Base-by-base conservation (phyloP, 2,797 vertebrate species). In the Microhierax caerulescens region DNA sequence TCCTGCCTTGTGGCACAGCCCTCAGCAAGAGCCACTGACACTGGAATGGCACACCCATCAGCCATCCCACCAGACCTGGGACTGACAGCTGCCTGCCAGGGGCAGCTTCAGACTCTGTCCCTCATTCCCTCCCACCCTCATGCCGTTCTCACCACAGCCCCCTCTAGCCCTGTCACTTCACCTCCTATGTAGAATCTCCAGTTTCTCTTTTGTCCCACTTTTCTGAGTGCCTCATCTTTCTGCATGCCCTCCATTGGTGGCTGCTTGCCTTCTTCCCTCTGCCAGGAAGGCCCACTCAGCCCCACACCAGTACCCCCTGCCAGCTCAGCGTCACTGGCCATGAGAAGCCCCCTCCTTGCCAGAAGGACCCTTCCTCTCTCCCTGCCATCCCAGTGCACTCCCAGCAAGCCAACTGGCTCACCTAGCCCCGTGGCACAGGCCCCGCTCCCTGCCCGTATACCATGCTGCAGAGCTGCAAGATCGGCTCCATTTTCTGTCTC, bases 31-130 rank as follows among this genome's bases (percentile, higher is more conserved):
- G 18, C 50, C 10, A 25, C 32, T 1, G 1, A 32, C 41, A 59
- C 19, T 3, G 3, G 54, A 25, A 25, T 0, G 2, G 60, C 39
- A 37, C 34, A 13, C 3, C 34, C 50, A 21, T 0, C 39, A 56
- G n/a, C 1, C 5, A 64, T 13, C 30, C 23, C 32, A 10, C 11
- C 24, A 54, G 75, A 43, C 25, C 45, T 1, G 2, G 64, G 43
- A 69, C 23, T 0, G 0, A 24, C 56, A 4, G 5, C 74, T 68
- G 74, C 39, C 45, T 9, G 2, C 34, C 70, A 43, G 0, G 0
- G 37, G 57, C 53, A 32, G 15, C 60, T 20, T 59, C 69, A 82
- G 32, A 41, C 70, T 15, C 36, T 36, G 72, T 37, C 39, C 39
- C 54, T 36, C 2, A 1, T 36, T 45, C 53, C n/a, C 22, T 60